A percentile compares a stretch with the other conserved stretches of the same genome.
phyloP scores from a whole-genome alignment of 2,113 vertebrate genomes.

The Cebus imitator region DNA sequence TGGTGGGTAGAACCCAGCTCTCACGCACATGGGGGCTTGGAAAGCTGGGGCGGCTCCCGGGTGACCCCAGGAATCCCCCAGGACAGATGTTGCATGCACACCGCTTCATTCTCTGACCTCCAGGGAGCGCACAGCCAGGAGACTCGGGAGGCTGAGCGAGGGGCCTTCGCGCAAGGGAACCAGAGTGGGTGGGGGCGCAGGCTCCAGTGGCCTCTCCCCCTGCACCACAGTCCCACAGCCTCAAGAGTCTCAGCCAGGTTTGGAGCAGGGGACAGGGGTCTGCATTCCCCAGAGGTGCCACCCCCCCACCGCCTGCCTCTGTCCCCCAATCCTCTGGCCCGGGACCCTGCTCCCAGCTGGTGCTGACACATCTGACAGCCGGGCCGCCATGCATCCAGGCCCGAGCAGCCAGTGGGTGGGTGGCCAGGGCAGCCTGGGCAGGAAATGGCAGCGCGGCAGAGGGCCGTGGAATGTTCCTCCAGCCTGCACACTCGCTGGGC shows the following conservation, averaged over 20 bases:
- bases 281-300: fast-evolving
- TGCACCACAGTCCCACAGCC: no score
- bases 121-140: neutral
- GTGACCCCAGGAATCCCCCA: neutral
- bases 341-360: neutral
- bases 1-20: neutral
- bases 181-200: fast-evolving
- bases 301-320: neutral
- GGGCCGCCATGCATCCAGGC: neutral
- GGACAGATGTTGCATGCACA: neutral
- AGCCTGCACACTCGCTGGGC: neutral
- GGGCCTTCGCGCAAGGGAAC: no score
- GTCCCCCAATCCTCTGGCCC: neutral
- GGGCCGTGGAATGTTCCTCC: neutral
- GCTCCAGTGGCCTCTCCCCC: neutral
- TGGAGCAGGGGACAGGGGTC: neutral
- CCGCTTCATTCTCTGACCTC: neutral
- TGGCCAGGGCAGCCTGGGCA: neutral
- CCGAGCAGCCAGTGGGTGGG: neutral
- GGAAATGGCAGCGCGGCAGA: neutral
- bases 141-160: neutral
- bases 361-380: neutral
- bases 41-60: fast-evolving
- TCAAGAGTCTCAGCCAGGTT: fast-evolving
- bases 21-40: neutral